Evolutionary conservation across 2,113 vertebrate genomes (phyloP).

Genomic region (Cricetomys ansorgei): DNA sequence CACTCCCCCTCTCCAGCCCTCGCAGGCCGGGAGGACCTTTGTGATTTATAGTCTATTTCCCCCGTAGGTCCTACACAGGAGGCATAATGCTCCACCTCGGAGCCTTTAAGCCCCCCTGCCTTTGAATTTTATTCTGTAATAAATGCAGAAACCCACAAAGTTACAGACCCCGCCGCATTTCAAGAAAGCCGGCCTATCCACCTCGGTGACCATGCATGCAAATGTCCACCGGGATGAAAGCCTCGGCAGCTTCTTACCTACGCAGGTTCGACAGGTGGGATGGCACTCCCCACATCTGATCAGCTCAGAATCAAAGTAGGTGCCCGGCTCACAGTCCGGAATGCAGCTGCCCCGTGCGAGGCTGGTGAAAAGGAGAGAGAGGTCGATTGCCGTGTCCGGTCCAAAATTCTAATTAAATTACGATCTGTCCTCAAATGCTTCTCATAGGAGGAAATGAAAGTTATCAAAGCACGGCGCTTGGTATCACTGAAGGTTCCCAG

Average conservation of each 20-base stretch:
- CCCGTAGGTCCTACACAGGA: not conserved
- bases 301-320: constrained; percentile 91
- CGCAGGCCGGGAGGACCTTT: not conserved
- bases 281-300: constrained; percentile 91
- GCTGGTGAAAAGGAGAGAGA: constrained; percentile 82
- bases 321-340: constrained; percentile 90
- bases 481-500: not conserved
- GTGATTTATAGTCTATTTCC: not conserved
- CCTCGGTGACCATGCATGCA: not conserved
- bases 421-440: not conserved
- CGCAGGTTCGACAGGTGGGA: constrained; percentile 88
- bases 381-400: not conserved
- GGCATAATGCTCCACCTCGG: not conserved
- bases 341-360: constrained; percentile 92
- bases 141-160: not conserved
- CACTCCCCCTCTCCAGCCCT: not conserved
- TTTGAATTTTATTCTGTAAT: not conserved
- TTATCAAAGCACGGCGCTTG: not conserved
- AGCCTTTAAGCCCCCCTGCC: not conserved
- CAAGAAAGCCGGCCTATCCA: not conserved
- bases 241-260: constrained; percentile 85
- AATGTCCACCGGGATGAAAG: not conserved
- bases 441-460: not conserved
- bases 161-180: not conserved
- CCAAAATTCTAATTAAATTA: not conserved